phyloP scores from a whole-genome alignment of 2,888 invertebrate species.

The Pterobdella sp. region DNA sequence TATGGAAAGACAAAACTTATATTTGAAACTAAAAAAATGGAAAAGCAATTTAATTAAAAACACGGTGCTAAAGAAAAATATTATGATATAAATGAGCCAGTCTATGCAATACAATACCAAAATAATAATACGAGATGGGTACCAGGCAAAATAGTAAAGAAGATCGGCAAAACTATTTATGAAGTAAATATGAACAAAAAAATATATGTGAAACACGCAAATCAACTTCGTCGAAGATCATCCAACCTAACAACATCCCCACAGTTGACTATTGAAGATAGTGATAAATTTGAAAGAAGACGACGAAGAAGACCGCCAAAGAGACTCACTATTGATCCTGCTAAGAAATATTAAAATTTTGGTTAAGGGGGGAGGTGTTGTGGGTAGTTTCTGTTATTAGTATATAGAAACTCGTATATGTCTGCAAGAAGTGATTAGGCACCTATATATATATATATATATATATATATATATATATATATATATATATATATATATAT shows the following conservation, averaged over 20 bases:
- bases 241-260: neutral
- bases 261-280: too few species aligned
- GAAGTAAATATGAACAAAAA: neutral
- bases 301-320: neutral
- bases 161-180: neutral
- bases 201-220: neutral
- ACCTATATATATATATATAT: slow-evolving; percentile 26
- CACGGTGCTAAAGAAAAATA: neutral
- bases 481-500: slow-evolving; percentile 22
- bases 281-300: neutral
- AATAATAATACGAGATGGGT: neutral
- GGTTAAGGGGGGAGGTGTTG: neutral
- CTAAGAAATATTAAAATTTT: too few species aligned
- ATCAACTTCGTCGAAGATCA: neutral
- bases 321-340: neutral
- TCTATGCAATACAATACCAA: neutral
- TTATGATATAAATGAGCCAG: neutral
- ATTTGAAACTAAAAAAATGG: too few species aligned
- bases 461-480: slow-evolving; percentile 28
- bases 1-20: too few species aligned
- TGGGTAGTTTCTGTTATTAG: too few species aligned
- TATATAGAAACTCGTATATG: too few species aligned
- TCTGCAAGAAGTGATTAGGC: too few species aligned
- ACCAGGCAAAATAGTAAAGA: neutral
- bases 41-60: neutral